Evolutionary conservation across 2,797 vertebrate genomes (phyloP).

Genomic region (Sebastes dallii): DNA sequence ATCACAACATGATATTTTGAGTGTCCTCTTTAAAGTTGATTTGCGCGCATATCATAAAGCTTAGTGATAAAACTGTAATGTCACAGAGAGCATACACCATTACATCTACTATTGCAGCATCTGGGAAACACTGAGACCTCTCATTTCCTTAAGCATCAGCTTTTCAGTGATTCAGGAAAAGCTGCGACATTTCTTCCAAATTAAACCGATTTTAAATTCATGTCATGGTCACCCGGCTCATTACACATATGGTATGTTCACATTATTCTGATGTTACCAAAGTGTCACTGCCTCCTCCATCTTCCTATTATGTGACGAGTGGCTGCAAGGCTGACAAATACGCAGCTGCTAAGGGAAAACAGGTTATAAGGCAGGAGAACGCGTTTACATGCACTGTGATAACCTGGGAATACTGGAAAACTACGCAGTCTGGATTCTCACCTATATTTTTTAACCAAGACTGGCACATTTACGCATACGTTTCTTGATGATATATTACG

Average conservation of each 20-base stretch:
- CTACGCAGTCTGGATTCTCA: no score
- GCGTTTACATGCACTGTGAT: neutral
- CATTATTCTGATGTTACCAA: slow-evolving; percentile 2
- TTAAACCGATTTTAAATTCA: slow-evolving; percentile 18
- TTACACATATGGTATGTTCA: slow-evolving; percentile 27
- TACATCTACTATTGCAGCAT: slow-evolving; percentile 8
- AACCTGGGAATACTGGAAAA: no score
- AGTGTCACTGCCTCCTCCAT: neutral
- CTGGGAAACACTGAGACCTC: neutral
- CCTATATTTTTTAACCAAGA: no score
- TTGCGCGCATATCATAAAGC: slow-evolving; percentile 17
- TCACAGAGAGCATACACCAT: neutral
- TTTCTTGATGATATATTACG: no score
- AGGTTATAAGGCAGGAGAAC: neutral
- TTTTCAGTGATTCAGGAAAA: slow-evolving; percentile 11
- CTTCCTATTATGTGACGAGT: neutral
- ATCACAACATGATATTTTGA: neutral
- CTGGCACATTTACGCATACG: no score
- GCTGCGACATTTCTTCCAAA: slow-evolving; percentile 3
- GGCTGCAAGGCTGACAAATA: slow-evolving; percentile 4
- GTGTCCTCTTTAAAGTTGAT: slow-evolving; percentile 7
- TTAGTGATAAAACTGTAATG: slow-evolving; percentile 14
- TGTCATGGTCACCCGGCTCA: slow-evolving; percentile 24
- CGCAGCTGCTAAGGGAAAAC: neutral
- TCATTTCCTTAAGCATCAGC: slow-evolving; percentile 6